A percentile compares a stretch with the other conserved stretches of the same genome.
Evolutionary conservation across 2,888 invertebrate species (phyloP).

Genomic region (Habrosyne pyritoides): DNA sequence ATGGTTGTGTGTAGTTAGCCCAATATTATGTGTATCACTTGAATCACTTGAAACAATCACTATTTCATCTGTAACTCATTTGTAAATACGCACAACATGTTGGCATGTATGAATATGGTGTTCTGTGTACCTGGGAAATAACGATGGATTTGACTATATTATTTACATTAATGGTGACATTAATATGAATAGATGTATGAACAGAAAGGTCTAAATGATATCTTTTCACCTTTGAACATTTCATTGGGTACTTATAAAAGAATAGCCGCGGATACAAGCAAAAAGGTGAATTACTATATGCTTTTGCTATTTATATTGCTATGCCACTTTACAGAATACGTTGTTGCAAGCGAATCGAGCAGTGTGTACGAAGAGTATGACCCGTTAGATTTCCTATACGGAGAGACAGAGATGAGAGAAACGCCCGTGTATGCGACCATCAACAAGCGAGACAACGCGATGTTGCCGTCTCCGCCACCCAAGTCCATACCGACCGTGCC

Average conservation of each 20-base stretch:
- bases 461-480: conserved; percentile 75
- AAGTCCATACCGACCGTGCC: conserved; percentile 70
- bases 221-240: too few relatives aligned
- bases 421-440: conserved; percentile 72
- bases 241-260: too few relatives aligned
- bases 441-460: conserved; percentile 61
- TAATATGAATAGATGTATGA: too few relatives aligned
- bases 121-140: too few relatives aligned
- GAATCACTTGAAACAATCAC: background rate
- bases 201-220: too few relatives aligned
- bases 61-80: background rate
- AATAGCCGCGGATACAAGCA: too few relatives aligned
- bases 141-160: too few relatives aligned
- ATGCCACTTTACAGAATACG: conserved; percentile 63
- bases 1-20: background rate
- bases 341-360: conserved; percentile 68
- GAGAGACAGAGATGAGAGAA: conserved; percentile 78
- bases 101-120: background rate
- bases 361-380: conserved; percentile 81
- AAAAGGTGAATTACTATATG: background rate
- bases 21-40: background rate
- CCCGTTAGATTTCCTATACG: conserved; percentile 77
- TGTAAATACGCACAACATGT: background rate
- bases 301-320: too few relatives aligned
- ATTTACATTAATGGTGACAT: too few relatives aligned